Conservation (phyloP, 1,140 invertebrate genomes). For the Euborellia annulipes region DNA sequence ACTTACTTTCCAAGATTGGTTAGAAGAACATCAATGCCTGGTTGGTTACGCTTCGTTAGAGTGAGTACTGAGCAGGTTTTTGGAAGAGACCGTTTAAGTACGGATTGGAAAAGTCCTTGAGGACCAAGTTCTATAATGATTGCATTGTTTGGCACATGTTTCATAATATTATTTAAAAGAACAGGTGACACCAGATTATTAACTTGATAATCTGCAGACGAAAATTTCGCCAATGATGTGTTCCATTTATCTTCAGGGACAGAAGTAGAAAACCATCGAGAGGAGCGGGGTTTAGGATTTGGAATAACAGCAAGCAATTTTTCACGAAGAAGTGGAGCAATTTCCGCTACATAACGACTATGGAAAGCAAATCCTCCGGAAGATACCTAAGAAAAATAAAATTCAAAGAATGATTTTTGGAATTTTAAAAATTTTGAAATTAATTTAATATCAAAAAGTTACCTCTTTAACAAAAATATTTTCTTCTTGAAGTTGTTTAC, state of each 20-base stretch:
- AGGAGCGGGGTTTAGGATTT: conserved; percentile 28
- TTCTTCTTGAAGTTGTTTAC: conserved; percentile 47
- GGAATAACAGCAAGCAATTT: conserved; percentile 32
- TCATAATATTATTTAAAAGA: conserved; percentile 39
- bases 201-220: conserved; percentile 43
- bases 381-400: too few relatives aligned
- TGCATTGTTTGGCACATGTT: conserved; percentile 37
- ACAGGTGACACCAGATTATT: conserved; percentile 39
- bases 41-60: conserved; percentile 33
- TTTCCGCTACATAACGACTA: conserved; percentile 35
- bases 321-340: conserved; percentile 31
- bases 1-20: conserved; percentile 5
- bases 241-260: conserved; percentile 37
- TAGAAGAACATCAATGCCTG: conserved; percentile 28
- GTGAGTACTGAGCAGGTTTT: conserved; percentile 31
- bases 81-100: conserved; percentile 35
- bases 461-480: conserved; percentile 72
- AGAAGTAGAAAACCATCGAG: conserved; percentile 39
- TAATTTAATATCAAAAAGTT: too few relatives aligned
- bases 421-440: too few relatives aligned
- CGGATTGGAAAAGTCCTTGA: conserved; percentile 39
- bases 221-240: conserved; percentile 28
- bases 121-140: conserved; percentile 41
- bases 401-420: too few relatives aligned
- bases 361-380: conserved; percentile 75